Evolutionary conservation across 1,140 invertebrate species (phyloP), one percentile per base, ranked within the genome.

Genomic region (Scylla paramamosain): DNA sequence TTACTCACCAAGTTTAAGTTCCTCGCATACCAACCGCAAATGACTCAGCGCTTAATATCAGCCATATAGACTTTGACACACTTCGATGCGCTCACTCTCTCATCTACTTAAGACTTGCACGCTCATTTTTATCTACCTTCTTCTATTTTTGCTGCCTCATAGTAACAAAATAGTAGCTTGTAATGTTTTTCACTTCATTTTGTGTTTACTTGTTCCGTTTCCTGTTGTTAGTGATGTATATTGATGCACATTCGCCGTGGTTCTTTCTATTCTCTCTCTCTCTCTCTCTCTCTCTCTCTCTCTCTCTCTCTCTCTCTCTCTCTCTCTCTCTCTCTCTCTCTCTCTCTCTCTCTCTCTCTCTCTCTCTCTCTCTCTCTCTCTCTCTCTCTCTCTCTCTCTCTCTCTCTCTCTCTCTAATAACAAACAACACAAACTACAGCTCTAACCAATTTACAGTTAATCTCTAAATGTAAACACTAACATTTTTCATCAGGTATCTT

Each of bases 261-360:
- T 88, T 16, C 25, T 45, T 12, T 91, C 6, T 45, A 8, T 84
- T 45, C 87, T 25, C 32, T 29, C 32, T 46, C 48, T 52, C 31
- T n/a, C 28, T 25, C 59, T 7, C 46, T 45, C 32, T 31, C 84
- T 16, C 84, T 31, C 84, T 16, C 16, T 29, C 82, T 28, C 39
- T 29, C 91, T 28, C 88, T 91, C n/a, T 92, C 16, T 29, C 8
- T 83, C n/a, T 82, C 91, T 45, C 83, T 92, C 45, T 86, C 10
- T 45, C 87, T 25, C 32, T 29, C 32, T 46, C 48, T 52, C 31
- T n/a, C 28, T 25, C 59, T 7, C 46, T 45, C 32, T 31, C 84
- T 16, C 84, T 31, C 84, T 16, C 16, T 29, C 82, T 28, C 39
- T 29, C 91, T 28, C 88, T 91, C n/a, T 92, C 16, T 29, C 8